Evolutionary conservation across 2,888 invertebrate species (phyloP).

Genomic region (Itoplectis maculator): DNA sequence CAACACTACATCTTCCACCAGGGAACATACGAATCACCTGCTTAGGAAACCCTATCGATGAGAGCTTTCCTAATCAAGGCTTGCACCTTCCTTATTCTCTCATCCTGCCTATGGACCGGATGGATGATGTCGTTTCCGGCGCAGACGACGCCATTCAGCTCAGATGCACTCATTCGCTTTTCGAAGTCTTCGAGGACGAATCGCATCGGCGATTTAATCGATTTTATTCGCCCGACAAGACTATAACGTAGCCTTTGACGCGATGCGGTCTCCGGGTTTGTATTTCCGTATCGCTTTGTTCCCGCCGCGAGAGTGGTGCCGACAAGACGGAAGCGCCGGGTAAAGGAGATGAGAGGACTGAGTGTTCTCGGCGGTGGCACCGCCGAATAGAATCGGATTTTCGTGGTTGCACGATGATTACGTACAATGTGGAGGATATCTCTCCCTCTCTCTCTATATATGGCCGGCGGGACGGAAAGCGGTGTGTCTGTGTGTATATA

Average conservation of each 20-base stretch:
- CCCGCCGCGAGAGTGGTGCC: neutral
- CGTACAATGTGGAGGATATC: slow-evolving; percentile 28
- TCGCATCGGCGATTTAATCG: slow-evolving; percentile 28
- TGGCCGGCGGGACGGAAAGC: neutral
- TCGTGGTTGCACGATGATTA: slow-evolving; percentile 9
- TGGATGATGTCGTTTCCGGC: no score
- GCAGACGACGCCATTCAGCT: no score
- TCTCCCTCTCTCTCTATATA: no score
- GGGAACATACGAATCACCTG: no score
- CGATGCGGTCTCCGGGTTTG: neutral
- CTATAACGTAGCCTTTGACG: slow-evolving; percentile 12
- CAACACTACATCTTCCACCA: no score
- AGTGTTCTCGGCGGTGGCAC: slow-evolving; percentile 4
- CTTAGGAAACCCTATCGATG: no score
- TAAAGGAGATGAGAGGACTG: neutral
- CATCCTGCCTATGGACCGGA: no score
- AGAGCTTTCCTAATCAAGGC: no score
- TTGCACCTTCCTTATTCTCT: no score
- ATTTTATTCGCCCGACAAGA: slow-evolving; percentile 7
- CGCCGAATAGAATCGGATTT: slow-evolving; percentile 7
- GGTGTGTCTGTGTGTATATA: neutral
- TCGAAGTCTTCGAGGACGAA: no score
- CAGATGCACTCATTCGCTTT: no score
- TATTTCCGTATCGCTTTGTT: slow-evolving; percentile 16
- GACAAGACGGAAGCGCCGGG: slow-evolving; percentile 17